These are phyloP conservation scores for Proterorhinus semilunaris DNA, from an alignment of 2,113 vertebrate species.

Conservation along the genomic window DNA sequence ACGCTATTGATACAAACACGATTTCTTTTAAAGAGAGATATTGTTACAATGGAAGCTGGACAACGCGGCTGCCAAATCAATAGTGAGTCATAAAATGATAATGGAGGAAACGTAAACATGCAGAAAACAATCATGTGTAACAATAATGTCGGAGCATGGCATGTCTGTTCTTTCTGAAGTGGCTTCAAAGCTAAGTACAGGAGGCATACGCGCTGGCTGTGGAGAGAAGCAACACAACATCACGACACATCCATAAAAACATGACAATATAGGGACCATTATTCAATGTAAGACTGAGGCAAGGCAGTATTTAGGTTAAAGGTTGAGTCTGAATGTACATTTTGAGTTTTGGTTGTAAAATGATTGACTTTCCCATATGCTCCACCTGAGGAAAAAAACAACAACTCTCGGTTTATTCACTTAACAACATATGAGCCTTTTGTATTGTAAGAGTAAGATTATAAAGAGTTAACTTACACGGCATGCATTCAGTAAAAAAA, in stretches of 20 bases:
- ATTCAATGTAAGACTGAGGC: too few relatives aligned
- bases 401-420: too few relatives aligned
- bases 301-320: too few relatives aligned
- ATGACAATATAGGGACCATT: not conserved
- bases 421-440: too few relatives aligned
- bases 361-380: too few relatives aligned
- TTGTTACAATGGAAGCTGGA: not conserved
- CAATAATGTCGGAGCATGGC: not conserved
- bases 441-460: too few relatives aligned
- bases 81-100: not conserved
- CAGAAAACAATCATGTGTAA: not conserved
- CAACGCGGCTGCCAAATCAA: not conserved
- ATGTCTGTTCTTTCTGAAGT: not conserved
- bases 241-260: not conserved
- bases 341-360: too few relatives aligned
- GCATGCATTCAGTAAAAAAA: too few relatives aligned
- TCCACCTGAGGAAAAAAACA: too few relatives aligned
- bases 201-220: not conserved
- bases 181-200: not conserved
- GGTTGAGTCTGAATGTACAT: too few relatives aligned
- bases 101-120: too few relatives aligned
- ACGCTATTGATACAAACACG: not conserved
- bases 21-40: not conserved
- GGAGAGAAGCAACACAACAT: not conserved
- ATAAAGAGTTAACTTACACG: too few relatives aligned